Base-by-base conservation (phyloP, 2,797 vertebrate species). In the Enteromius fasciolatus region DNA sequence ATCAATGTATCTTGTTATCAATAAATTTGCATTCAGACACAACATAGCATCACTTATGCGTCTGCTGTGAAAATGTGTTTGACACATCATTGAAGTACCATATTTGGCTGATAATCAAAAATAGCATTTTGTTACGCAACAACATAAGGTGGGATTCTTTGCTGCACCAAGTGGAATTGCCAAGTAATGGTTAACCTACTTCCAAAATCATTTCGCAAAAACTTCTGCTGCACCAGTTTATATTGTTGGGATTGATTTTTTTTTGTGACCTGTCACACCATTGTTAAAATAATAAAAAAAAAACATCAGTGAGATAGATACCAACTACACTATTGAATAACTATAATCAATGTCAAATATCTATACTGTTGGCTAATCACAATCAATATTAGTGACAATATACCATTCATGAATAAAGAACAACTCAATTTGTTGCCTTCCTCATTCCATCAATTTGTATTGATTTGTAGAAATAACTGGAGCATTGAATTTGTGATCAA, bases 361-460 rank as follows among this genome's bases (percentile, higher is more conserved):
- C 23, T 66, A 44, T 28, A 20, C 4, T 44, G 73, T 67, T 67
- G 48, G n/a, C 39, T 28, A 59, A 63, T 63, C 20, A 2, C 1
- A 48, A 28, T 70, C 52, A 59, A 70, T 69, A 46, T 23, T 31
- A 36, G 36, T 68, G 14, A 23, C 57, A 59, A 33, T 25, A 39
- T 77, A 44, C 23, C 25, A 48, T 57, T 72, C 18, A 41, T 7
- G 18, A 33, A 23, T 18, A 23, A 14, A 8, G 41, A 52, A 25
- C 54, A 15, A 25, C 33, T 77, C 18, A 36, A 69, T 76, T 46
- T 68, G 70, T 84, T 80, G 36, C 31, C 15, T 52, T 70, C 28
- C n/a, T 50, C 44, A 15, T 76, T 70, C 44, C 28, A 48, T 39
- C 17, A 15, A 6, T 52, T 67, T 20, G 20, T 25, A 75, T 75